Base-by-base conservation (phyloP, 2,888 invertebrate species). In the Halictus ligatus region DNA sequence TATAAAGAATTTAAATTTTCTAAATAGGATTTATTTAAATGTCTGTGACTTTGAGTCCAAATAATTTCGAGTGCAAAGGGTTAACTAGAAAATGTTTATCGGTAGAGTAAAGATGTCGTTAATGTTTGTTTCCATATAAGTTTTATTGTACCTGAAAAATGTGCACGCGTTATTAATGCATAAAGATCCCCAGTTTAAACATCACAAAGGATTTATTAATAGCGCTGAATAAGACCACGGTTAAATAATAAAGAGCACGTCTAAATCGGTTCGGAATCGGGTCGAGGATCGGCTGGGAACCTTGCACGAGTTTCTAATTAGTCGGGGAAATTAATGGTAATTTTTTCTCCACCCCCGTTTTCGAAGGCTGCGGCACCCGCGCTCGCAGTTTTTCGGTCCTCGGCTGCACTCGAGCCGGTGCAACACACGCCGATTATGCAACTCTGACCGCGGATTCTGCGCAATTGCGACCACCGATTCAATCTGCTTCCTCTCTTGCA, bases 401-500 rank as follows among this genome's bases (percentile, higher is more conserved):
- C 64, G 75, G 35, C 58, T 29, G 35, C 74, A 46, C 60, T 10
- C 60, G 15, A 13, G 35, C 25, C n/a, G 35, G 58, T 64, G 75
- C 79, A 73, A 54, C n/a, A 54, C n/a, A 67, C 29, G 5, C 43
- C 5, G 21, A n/a, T 85, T 84, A 79, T 64, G 84, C 84, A 84
- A 84, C n/a, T 29, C 25, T 50, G 48, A 54, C 69, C 50, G 0
- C 77, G 40, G 40, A 83, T 76, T 73, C 75, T 25, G 83, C 82
- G 83, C 82, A 84, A 84, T 84, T 64, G 48, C 46, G 67, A 58
- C 54, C 60, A 50, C 13, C 78, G 72, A 78, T 78, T 78, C 60
- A 60, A 43, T 58, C 73, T 73, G 7, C 21, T 6, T 18, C 15
- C 21, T 8, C 29, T 13, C n/a, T 18, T 46, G 18, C 71, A 69